Evolutionary conservation across 2,888 invertebrate genomes (phyloP), one percentile per base, ranked within the genome.

Genomic region (Keiferia lycopersicella): DNA sequence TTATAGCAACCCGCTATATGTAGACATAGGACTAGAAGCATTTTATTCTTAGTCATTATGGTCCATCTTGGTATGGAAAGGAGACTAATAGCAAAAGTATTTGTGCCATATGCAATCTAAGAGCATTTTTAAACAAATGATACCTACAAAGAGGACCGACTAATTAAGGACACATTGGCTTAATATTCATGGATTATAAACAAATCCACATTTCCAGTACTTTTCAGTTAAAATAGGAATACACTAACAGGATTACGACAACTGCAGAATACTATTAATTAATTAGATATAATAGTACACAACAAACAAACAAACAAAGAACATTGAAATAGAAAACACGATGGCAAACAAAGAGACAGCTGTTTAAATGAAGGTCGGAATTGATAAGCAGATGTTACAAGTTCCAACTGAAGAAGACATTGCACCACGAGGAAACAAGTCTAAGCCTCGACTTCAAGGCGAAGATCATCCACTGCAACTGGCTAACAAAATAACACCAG

Each of bases 341-440:
- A 48, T 18, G 18, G n/a, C 48, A 53, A 59, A 62, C 60, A 62
- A 67, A 68, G 66, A 67, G 67, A 67, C 69, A 68, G 67, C 63
- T 67, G 70, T 73, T 67, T 67, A 71, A 51, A 20, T 51, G 18
- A 51, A 51, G 51, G 20, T 20, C 51, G 18, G 51, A 22, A 20
- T 18, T 48, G 48, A 51, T 51, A 51, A 51, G 18, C 20, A 51
- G 20, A 1, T 20, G 51, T 20, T 51, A 3, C 1, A 51, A 20
- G 51, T 20, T 51, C 1, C 1, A 51, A 20, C 51, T 12, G 18
- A 7, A 51, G 20, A 18, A 12, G 22, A 8, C 18, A 20, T 20
- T 20, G 18, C 51, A 51, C 18, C 51, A 20, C 20, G 22, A 51
- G 51, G 51, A 51, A 51, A 51, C 20, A 20, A 51, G 18, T 18